Evolutionary conservation across 2,888 invertebrate species (phyloP).

Genomic region (Xestia xanthographa): DNA sequence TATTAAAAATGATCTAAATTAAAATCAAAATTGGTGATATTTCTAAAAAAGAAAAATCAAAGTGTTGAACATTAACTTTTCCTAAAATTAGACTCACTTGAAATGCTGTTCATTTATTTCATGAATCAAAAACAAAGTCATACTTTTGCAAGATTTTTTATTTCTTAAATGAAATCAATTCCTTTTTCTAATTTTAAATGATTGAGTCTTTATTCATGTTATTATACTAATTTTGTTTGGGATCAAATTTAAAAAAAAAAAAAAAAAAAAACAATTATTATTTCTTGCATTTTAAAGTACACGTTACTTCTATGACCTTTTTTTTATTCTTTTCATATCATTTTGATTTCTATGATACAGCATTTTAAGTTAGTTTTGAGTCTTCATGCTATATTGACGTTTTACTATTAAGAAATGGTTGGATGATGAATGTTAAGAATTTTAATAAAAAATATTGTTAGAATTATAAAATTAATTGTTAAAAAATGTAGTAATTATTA

Average conservation of each 20-base stretch:
- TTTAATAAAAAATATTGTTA: slow-evolving; percentile 70
- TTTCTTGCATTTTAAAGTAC: neutral
- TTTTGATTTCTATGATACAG: slow-evolving; percentile 33
- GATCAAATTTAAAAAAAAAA: too few species aligned
- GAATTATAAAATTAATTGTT: slow-evolving; percentile 80
- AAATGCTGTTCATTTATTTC: slow-evolving; percentile 53
- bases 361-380: slow-evolving; percentile 49
- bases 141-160: neutral
- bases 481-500: slow-evolving; percentile 80
- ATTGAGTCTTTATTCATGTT: neutral
- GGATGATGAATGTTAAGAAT: slow-evolving; percentile 78
- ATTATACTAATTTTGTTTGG: too few species aligned
- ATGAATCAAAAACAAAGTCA: neutral
- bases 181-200: neutral
- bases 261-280: too few species aligned
- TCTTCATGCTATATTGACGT: slow-evolving; percentile 78
- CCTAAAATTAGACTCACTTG: slow-evolving; percentile 62
- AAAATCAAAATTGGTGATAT: slow-evolving; percentile 67
- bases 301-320: neutral
- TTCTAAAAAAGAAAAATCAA: slow-evolving; percentile 63
- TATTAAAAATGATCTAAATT: slow-evolving; percentile 52
- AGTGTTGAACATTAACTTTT: slow-evolving; percentile 67
- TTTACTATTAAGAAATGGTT: slow-evolving; percentile 79
- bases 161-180: neutral
- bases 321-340: neutral